A percentile compares a stretch with the other conserved stretches of the same genome.
Conservation (phyloP, 2,113 vertebrate genomes). For the Psilopsiagon aymara region DNA sequence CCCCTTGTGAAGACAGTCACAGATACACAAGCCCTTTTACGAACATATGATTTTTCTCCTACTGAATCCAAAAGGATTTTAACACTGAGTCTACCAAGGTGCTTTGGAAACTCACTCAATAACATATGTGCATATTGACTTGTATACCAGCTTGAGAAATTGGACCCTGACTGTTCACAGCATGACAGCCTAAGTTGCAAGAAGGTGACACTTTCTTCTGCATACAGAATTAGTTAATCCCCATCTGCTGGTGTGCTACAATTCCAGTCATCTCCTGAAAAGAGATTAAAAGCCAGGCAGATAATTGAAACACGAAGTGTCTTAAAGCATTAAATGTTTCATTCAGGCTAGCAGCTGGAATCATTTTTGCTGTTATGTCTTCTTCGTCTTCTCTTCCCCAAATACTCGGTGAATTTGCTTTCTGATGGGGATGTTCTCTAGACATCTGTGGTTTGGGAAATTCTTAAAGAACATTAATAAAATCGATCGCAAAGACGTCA, state of each 20-base stretch:
- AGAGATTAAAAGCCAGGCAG: not conserved
- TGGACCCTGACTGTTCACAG: constrained; percentile 33
- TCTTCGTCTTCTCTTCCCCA: not conserved
- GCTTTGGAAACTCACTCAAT: not conserved
- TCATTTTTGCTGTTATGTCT: not conserved
- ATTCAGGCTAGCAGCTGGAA: not conserved
- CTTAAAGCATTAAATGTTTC: not conserved
- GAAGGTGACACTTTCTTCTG: constrained; percentile 3
- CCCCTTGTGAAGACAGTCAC: not conserved
- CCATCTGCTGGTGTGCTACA: constrained; percentile 44
- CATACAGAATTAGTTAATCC: constrained; percentile 15
- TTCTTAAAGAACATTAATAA: not conserved
- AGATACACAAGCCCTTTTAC: not conserved
- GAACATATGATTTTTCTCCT: not conserved
- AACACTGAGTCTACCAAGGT: not conserved
- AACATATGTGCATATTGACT: constrained; percentile 2
- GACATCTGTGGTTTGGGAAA: not conserved
- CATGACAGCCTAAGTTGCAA: not conserved
- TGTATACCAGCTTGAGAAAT: constrained; percentile 40
- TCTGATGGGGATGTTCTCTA: not conserved
- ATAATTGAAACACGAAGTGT: not conserved
- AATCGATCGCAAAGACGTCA: not conserved
- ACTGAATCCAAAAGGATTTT: not conserved
- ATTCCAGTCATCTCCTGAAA: not conserved
- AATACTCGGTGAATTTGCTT: not conserved